These are phyloP conservation scores for Cataglyphis cursor DNA, from an alignment of 2,888 invertebrate species.

Conservation along the genomic window DNA sequence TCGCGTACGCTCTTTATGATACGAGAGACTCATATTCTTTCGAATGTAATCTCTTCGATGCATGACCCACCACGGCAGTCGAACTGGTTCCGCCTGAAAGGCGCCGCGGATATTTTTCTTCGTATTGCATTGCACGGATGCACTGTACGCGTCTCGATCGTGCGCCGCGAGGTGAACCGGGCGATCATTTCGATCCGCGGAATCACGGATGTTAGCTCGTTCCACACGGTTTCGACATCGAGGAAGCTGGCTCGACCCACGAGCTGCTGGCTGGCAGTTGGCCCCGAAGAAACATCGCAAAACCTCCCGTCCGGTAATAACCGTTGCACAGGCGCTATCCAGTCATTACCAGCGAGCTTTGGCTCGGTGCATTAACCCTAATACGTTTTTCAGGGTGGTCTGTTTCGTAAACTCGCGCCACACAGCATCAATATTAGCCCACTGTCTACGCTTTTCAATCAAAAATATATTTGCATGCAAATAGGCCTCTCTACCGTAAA, in stretches of 20 bases:
- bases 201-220: slow-evolving; percentile 70
- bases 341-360: slow-evolving; percentile 75
- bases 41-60: slow-evolving; percentile 10
- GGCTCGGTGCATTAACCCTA: slow-evolving; percentile 76
- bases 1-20: neutral
- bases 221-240: slow-evolving; percentile 68
- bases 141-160: slow-evolving; percentile 44
- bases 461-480: slow-evolving; percentile 7
- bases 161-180: slow-evolving; percentile 43
- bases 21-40: neutral
- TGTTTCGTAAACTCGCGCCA: slow-evolving; percentile 45
- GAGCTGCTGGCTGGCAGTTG: slow-evolving; percentile 57
- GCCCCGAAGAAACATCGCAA: slow-evolving; percentile 70
- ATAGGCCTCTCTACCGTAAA: neutral
- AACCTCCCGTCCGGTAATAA: slow-evolving; percentile 75
- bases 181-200: slow-evolving; percentile 60
- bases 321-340: slow-evolving; percentile 70
- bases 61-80: slow-evolving; percentile 25
- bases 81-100: slow-evolving; percentile 43
- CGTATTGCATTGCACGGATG: slow-evolving; percentile 35
- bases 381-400: slow-evolving; percentile 81
- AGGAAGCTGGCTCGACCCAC: slow-evolving; percentile 54
- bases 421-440: neutral
- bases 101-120: slow-evolving; percentile 39
- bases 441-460: neutral